Evolutionary conservation across 2,113 vertebrate species (phyloP), one percentile per base, ranked within the genome.

Genomic region (Pteropus alecto): DNA sequence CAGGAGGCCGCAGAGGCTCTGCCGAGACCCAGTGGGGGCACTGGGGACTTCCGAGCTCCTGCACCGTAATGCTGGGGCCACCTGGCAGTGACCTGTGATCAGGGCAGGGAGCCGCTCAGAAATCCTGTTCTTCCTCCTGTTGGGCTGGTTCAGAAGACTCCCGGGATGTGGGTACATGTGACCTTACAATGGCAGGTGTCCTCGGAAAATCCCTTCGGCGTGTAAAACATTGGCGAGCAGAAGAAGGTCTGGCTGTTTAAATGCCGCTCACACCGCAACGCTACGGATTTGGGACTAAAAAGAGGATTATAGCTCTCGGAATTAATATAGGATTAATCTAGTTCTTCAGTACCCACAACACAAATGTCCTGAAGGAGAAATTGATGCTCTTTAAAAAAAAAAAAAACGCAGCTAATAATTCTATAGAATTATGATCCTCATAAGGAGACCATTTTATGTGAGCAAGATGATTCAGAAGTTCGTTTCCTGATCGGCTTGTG

Each of bases 291-390:
- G 56, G 65, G 61, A 86, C 54, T 73, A 91, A n/a, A 78, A 84
- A 95, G 38, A 70, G 68, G 94, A 95, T 95, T 87, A 76, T 5
- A 22, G 63, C 41, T 79, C n/a, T 94, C 30, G n/a, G 96, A 74
- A 92, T 96, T 90, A 83, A 63, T 30, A 6, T 7, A 51, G 95
- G 81, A 93, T 95, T 93, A 91, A 77, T 91, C 48, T 60, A 67
- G 68, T 67, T 91, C 61, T 93, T 93, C 70, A 79, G 38, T 22
- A 90, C 78, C 77, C 88, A 87, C 96, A 93, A 94, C 41, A 56
- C 73, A 89, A 79, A 90, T 56, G 51, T 79, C 46, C 28, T 61
- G 16, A 83, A 79, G 95, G 90, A 73, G 83, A 84, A 94, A 87
- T 18, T 6, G 61, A 82, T 90, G 15, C 21, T 35, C 43, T 56